These are phyloP conservation scores for Phalacrocorax carbo DNA, from an alignment of 2,113 vertebrate genomes.

Conservation along the genomic window DNA sequence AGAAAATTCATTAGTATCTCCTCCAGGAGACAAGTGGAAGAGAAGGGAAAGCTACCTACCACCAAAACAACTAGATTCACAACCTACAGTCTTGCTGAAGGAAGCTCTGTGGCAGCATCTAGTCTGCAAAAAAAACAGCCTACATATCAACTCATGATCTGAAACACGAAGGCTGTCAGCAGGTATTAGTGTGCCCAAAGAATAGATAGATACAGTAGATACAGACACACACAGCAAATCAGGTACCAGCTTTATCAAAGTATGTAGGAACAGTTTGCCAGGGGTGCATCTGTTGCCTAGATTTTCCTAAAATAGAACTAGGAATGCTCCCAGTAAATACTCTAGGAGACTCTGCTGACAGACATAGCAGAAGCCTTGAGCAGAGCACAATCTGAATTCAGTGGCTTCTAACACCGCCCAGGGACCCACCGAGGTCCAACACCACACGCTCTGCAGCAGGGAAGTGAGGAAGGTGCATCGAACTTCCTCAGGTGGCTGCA, in stretches of 20 bases:
- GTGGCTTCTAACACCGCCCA: neutral
- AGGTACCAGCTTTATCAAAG: neutral
- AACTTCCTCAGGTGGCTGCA: neutral
- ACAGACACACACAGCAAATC: neutral
- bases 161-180: neutral
- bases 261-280: neutral
- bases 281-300: neutral
- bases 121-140: neutral
- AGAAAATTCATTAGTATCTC: neutral
- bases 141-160: neutral
- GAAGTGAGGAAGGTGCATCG: rapidly evolving
- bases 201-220: no score
- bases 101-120: neutral
- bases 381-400: neutral
- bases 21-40: neutral
- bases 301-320: no score
- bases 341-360: neutral
- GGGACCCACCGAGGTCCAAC: neutral
- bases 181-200: neutral
- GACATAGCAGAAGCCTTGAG: neutral
- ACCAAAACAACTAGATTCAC: neutral
- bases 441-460: neutral
- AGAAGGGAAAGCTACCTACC: neutral
- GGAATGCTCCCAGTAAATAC: no score
- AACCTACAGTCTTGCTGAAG: neutral